Evolutionary conservation across 2,113 vertebrate genomes (phyloP).

Genomic region (Thamnophis sirtalis): DNA sequence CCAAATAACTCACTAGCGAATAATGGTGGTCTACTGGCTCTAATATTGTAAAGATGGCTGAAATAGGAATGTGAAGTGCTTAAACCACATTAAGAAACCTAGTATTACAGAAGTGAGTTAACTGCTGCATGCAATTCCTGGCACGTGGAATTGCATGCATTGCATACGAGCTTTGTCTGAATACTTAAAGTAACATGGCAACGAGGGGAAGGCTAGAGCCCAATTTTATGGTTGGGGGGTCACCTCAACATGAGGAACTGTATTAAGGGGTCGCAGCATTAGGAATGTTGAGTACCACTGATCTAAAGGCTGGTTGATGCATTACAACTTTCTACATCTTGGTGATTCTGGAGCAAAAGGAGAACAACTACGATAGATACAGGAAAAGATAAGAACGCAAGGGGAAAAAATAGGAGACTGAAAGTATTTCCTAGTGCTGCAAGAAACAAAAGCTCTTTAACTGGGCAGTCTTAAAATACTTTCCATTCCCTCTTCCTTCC

Average conservation of each 20-base stretch:
- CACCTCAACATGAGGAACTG: no score
- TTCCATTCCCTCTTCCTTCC: not conserved
- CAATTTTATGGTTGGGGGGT: no score
- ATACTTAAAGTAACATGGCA: no score
- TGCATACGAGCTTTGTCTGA: not conserved
- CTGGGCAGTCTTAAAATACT: not conserved
- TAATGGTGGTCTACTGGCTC: not conserved
- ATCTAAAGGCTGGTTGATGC: not conserved
- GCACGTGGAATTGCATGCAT: no score
- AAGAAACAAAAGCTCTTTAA: not conserved
- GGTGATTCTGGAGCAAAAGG: not conserved
- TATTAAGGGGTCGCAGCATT: no score
- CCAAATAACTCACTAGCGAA: not conserved
- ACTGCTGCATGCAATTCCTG: not conserved
- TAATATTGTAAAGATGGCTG: no score
- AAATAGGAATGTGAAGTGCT: not conserved
- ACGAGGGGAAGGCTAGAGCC: no score
- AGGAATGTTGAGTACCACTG: no score
- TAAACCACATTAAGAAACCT: not conserved
- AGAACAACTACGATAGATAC: not conserved
- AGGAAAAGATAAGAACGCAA: conserved; percentile 20
- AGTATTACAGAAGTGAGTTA: not conserved
- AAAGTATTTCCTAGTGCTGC: conserved; percentile 1
- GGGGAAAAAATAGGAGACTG: not conserved
- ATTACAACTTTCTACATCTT: not conserved